Percentiles rank a stretch among this genome's conserved stretches.
These are phyloP conservation scores for Ylistrum balloti DNA, from an alignment of 1,140 invertebrate species.

Conservation along the genomic window DNA sequence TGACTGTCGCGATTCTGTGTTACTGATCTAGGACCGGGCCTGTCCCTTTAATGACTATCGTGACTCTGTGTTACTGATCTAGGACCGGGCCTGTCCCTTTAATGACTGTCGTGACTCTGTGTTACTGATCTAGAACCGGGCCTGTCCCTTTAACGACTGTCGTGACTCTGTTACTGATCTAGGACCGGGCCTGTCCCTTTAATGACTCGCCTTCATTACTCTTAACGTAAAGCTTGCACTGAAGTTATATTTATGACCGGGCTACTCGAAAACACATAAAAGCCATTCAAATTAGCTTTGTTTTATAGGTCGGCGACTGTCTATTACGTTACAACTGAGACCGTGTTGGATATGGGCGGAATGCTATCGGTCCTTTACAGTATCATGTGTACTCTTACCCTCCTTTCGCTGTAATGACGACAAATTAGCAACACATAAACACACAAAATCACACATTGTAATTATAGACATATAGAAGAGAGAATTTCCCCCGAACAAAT, in stretches of 20 bases:
- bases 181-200: neutral
- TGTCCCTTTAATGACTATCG: too few species aligned
- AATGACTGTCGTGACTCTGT: too few species aligned
- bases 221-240: constrained; percentile 15
- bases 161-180: neutral
- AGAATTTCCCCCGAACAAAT: neutral
- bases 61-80: too few species aligned
- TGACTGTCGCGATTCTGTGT: too few species aligned
- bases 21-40: too few species aligned
- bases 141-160: too few species aligned
- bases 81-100: too few species aligned
- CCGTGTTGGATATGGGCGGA: constrained; percentile 1
- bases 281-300: constrained; percentile 34
- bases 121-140: too few species aligned
- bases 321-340: neutral
- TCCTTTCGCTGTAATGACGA: neutral
- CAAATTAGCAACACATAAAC: constrained; percentile 34
- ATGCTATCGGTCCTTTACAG: neutral
- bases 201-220: neutral
- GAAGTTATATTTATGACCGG: constrained; percentile 5
- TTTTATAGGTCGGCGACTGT: constrained; percentile 38
- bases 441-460: constrained; percentile 23
- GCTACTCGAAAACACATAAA: neutral
- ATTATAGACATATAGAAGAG: neutral
- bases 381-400: neutral